phyloP scores from a whole-genome alignment of 2,797 vertebrate genomes.

The Emydoidea blandingii region DNA sequence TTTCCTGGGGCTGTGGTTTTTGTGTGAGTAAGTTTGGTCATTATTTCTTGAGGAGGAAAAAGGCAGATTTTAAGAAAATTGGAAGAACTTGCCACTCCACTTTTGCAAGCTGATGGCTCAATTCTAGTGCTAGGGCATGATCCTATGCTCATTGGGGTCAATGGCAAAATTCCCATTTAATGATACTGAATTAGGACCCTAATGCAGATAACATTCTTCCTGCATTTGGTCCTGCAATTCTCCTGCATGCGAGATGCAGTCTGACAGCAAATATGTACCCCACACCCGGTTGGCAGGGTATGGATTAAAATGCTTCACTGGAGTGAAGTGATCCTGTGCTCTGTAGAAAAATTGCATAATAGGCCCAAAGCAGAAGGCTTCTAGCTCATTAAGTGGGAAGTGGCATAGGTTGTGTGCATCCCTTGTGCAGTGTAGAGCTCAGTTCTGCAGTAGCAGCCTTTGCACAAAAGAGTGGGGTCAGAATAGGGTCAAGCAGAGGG shows the following conservation, averaged over 20 bases:
- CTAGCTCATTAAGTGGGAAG: background rate
- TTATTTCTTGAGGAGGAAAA: too few species aligned
- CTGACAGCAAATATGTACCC: background rate
- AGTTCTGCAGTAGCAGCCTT: background rate
- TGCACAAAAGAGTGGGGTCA: background rate
- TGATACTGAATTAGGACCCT: too few species aligned
- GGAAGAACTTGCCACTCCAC: background rate
- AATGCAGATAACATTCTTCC: too few species aligned
- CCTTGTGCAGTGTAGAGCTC: background rate
- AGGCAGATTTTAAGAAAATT: background rate
- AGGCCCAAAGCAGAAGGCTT: background rate
- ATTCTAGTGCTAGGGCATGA: too few species aligned
- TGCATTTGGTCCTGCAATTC: background rate
- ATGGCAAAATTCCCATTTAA: too few species aligned
- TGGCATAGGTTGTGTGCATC: background rate
- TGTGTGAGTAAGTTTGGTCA: too few species aligned
- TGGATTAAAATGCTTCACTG: background rate
- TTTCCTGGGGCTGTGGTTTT: too few species aligned
- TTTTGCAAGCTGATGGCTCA: too few species aligned
- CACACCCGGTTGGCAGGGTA: background rate
- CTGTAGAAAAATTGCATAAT: background rate
- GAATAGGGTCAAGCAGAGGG: background rate
- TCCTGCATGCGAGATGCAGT: background rate
- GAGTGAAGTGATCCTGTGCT: background rate
- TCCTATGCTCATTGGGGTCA: too few species aligned